Evolutionary conservation across 2,113 vertebrate genomes (phyloP).

Genomic region (Calidris pygmaea): DNA sequence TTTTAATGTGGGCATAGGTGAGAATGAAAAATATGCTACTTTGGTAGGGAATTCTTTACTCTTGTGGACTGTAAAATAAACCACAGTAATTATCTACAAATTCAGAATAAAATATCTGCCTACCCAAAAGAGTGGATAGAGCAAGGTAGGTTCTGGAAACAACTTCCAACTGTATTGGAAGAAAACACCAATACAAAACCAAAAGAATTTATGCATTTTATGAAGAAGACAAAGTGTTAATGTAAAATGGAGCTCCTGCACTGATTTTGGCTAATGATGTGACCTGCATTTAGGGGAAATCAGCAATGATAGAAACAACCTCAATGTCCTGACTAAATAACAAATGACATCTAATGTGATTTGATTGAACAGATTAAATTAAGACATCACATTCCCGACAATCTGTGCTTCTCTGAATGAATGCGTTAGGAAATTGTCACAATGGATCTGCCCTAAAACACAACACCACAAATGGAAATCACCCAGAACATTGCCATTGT

Average conservation of each 20-base stretch:
- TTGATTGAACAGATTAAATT: slow-evolving; percentile 1
- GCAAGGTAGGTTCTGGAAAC: background rate
- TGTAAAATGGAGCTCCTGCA: background rate
- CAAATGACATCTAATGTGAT: background rate
- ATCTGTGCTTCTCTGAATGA: background rate
- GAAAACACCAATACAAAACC: background rate
- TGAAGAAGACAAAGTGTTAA: background rate
- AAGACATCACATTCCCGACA: background rate
- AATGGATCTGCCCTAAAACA: background rate
- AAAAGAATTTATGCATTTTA: background rate
- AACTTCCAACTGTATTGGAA: background rate
- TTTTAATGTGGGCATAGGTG: background rate
- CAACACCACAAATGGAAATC: background rate
- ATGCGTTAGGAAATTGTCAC: background rate
- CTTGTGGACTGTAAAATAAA: background rate
- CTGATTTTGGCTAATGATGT: background rate
- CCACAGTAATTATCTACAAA: background rate
- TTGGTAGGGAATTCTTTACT: background rate
- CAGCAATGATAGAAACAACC: background rate
- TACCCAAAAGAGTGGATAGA: background rate
- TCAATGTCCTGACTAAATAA: background rate
- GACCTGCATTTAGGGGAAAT: background rate
- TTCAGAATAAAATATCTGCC: background rate
- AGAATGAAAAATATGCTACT: background rate
- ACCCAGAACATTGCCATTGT: background rate